Percentiles rank a stretch among this genome's conserved stretches.
phyloP scores from a whole-genome alignment of 1,140 invertebrate species.

The Augochlora pura region DNA sequence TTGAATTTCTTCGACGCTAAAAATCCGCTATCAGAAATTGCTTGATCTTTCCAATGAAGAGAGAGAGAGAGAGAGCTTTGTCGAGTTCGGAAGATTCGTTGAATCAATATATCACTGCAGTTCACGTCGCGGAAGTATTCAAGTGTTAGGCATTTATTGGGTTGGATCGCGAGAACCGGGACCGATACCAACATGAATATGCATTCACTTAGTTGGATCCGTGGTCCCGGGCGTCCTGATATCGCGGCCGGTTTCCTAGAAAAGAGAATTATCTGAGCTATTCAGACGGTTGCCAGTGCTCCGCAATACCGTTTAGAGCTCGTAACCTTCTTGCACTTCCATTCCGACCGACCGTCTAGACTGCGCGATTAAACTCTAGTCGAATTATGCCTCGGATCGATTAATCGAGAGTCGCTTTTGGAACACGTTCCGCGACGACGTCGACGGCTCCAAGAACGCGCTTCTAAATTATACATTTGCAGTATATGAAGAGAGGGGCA shows the following conservation, averaged over 20 bases:
- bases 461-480: neutral
- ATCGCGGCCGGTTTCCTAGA: conserved; percentile 17
- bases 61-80: too few relatives aligned
- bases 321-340: conserved; percentile 42
- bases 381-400: too few relatives aligned
- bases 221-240: neutral
- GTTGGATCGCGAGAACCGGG: neutral
- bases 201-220: conserved; percentile 18
- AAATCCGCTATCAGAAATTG: too few relatives aligned
- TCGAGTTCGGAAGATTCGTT: neutral
- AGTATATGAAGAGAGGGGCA: too few relatives aligned
- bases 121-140: neutral
- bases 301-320: conserved; percentile 39
- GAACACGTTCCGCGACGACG: neutral
- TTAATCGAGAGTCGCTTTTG: neutral
- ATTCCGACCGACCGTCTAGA: conserved; percentile 26
- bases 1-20: neutral
- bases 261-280: conserved; percentile 33
- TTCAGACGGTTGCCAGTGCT: conserved; percentile 24
- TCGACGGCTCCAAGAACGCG: neutral
- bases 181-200: neutral
- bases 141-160: neutral
- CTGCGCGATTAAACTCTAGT: too few relatives aligned
- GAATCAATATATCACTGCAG: neutral
- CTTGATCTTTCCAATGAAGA: neutral